These are phyloP conservation scores for Fregetta grallaria DNA, from an alignment of 2,113 vertebrate species.

Conservation along the genomic window DNA sequence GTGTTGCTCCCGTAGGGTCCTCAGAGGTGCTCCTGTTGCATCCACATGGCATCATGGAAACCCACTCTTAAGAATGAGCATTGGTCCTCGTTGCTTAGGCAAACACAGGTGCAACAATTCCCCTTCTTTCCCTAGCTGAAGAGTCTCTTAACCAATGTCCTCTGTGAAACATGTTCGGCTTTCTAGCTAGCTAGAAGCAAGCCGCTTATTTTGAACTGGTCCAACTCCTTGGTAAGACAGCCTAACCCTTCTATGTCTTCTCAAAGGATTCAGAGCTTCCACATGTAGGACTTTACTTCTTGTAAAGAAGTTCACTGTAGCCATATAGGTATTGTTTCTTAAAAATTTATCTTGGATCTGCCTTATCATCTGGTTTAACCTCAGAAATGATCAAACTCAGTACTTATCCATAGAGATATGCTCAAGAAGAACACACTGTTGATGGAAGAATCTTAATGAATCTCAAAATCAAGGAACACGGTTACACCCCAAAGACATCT, in stretches of 20 bases:
- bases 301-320: neutral
- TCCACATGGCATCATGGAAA: neutral
- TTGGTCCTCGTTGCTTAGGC: neutral
- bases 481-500: neutral
- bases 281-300: rapidly evolving
- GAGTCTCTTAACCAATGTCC: neutral
- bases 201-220: neutral
- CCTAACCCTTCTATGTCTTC: neutral
- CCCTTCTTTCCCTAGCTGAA: neutral
- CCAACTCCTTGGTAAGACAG: neutral
- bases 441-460: neutral
- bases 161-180: neutral
- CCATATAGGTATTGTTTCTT: neutral
- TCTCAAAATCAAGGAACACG: neutral
- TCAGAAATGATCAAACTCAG: neutral
- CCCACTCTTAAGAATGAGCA: neutral
- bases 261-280: neutral
- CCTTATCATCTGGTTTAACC: neutral
- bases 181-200: neutral
- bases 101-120: neutral
- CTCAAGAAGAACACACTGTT: neutral
- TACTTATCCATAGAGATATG: neutral
- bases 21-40: neutral
- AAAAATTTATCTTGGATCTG: neutral
- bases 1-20: neutral